These are phyloP conservation scores for Sebastes iracundus DNA, from an alignment of 2,797 vertebrate genomes.

Conservation along the genomic window DNA sequence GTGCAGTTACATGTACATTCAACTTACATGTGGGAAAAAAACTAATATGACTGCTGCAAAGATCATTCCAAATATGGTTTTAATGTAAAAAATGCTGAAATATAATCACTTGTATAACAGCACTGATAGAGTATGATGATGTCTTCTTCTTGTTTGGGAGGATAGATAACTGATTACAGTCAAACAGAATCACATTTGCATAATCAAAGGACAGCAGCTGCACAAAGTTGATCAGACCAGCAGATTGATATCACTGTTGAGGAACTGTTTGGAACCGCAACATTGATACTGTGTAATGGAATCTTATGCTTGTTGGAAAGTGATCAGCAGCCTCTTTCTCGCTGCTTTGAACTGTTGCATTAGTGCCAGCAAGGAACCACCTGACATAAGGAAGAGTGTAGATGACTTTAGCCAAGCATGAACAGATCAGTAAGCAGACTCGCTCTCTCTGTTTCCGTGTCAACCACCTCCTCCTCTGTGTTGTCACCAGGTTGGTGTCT, in stretches of 20 bases:
- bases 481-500: background rate
- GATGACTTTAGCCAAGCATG: background rate
- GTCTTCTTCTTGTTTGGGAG: background rate
- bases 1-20: background rate
- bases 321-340: background rate
- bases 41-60: background rate
- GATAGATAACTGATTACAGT: background rate
- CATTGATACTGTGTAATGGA: background rate
- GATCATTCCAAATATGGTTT: background rate
- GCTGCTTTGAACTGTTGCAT: background rate
- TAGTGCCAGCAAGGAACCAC: background rate
- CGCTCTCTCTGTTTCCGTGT: background rate
- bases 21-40: background rate
- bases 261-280: background rate
- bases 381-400: background rate
- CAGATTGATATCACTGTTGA: background rate
- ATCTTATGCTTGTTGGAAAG: background rate
- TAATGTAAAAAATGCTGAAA: background rate
- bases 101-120: background rate
- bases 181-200: background rate
- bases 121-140: background rate
- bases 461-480: background rate
- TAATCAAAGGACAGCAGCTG: background rate
- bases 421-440: background rate
- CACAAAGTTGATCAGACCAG: background rate